Evolutionary conservation across 2,888 invertebrate genomes (phyloP), one percentile per base, ranked within the genome.

Genomic region (Pilophorus perplexus): DNA sequence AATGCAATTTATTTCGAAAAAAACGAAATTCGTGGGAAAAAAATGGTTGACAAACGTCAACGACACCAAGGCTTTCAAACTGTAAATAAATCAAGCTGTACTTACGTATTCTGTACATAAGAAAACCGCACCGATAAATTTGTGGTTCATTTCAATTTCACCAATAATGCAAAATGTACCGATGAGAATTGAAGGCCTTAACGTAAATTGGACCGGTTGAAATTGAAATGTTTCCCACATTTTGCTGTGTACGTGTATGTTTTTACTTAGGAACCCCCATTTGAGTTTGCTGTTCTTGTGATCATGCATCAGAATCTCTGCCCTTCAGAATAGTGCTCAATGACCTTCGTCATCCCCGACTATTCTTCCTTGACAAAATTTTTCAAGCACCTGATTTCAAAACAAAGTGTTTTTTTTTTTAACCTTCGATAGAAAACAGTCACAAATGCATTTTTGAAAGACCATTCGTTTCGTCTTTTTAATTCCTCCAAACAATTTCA

Each of bases 231-330:
- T 46, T 46, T 64, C 48, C 57, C 8, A 48, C 8, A 14, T 55
- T 71, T 71, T 55, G 48, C 65, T 59, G 42, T 69, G 37, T 71
- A 37, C 67, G 69, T 71, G 67, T 69, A 67, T 71, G 57, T 64
- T 70, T 71, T 71, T 20, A 57, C 55, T 67, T 67, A 67, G 55
- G 66, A 64, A 48, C 65, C 54, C 65, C 64, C 37, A 12, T 38
- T 42, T 64, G 50, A 20, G 40, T 42, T 59, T 22, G 48, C 27
- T 62, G 28, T 44, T 33, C 27, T 20, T 62, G 59, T 46, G 48
- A 54, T 65, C 64, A 38, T 52, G 52, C 46, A 44, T 50, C 67
- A 67, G 69, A 69, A 55, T 69, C 67, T 69, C 50, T 66, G 67
- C 69, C 68, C 69, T 66, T 62, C 40, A 22, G 20, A 62, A 62